phyloP scores from a whole-genome alignment of 2,113 vertebrate genomes.

The Antigone vipio region DNA sequence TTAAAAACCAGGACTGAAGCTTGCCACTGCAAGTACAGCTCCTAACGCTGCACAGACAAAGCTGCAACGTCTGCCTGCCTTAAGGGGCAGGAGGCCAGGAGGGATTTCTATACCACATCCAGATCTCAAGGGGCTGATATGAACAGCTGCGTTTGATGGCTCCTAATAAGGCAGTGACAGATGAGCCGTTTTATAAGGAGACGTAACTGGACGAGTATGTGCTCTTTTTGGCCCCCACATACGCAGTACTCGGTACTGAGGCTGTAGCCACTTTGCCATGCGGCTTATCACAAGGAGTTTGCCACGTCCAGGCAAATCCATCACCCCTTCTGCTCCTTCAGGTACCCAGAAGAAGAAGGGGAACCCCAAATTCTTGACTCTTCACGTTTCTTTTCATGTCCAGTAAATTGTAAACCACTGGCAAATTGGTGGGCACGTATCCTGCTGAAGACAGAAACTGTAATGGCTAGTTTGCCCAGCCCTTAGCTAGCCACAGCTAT shows the following conservation, averaged over 20 bases:
- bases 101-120: neutral
- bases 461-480: neutral
- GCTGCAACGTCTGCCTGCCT: neutral
- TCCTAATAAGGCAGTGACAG: neutral
- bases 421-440: neutral
- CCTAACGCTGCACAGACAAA: rapidly evolving
- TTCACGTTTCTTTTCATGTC: neutral
- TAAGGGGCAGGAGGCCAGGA: neutral
- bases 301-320: neutral
- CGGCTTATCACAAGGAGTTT: neutral
- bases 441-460: neutral
- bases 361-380: neutral
- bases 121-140: neutral
- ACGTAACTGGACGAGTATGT: neutral
- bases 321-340: neutral
- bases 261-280: neutral
- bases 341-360: neutral
- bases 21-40: neutral
- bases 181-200: neutral
- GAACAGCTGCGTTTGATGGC: neutral
- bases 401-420: neutral
- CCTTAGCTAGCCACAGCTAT: neutral
- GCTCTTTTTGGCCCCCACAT: neutral
- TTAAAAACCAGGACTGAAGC: neutral
- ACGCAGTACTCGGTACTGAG: rapidly evolving